These are phyloP conservation scores for Bombycilla garrulus DNA, from an alignment of 2,113 vertebrate genomes.

Conservation along the genomic window DNA sequence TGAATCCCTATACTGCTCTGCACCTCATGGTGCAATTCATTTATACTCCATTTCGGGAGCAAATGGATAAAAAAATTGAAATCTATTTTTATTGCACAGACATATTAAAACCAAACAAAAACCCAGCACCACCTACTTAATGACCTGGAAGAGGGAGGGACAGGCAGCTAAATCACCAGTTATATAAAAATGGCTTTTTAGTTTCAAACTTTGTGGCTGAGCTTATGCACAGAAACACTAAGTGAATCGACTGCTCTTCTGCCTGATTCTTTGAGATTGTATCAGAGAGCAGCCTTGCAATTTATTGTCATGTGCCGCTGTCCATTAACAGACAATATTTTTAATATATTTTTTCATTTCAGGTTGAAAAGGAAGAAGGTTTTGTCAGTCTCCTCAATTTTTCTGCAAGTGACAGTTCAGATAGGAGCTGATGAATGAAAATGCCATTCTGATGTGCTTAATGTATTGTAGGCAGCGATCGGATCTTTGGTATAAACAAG, in stretches of 20 bases:
- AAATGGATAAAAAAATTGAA: not conserved
- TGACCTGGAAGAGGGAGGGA: not conserved
- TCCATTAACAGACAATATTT: conserved; percentile 2
- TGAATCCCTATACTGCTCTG: not conserved
- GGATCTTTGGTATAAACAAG: conserved; percentile 54
- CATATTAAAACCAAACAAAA: conserved; percentile 28
- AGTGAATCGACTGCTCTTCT: not conserved
- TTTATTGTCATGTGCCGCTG: conserved; percentile 1
- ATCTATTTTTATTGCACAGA: not conserved
- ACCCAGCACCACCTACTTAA: not conserved
- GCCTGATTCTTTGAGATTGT: not conserved
- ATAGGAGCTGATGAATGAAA: conserved; percentile 50
- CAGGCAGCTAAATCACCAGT: not conserved
- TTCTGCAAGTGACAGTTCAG: conserved; percentile 40
- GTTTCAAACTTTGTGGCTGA: conserved; percentile 2
- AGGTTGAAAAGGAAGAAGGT: conserved; percentile 5
- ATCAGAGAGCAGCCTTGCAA: conserved; percentile 18
- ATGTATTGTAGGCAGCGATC: conserved; percentile 14
- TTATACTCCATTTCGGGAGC: not conserved
- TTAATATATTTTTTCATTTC: conserved; percentile 49
- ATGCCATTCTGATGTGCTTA: conserved; percentile 23
- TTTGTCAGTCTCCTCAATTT: conserved; percentile 45
- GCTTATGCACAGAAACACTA: not conserved
- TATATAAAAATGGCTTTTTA: not conserved
- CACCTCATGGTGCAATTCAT: not conserved